Base-by-base conservation (phyloP, 2,888 invertebrate genomes). In the Drosophila phalerata region DNA sequence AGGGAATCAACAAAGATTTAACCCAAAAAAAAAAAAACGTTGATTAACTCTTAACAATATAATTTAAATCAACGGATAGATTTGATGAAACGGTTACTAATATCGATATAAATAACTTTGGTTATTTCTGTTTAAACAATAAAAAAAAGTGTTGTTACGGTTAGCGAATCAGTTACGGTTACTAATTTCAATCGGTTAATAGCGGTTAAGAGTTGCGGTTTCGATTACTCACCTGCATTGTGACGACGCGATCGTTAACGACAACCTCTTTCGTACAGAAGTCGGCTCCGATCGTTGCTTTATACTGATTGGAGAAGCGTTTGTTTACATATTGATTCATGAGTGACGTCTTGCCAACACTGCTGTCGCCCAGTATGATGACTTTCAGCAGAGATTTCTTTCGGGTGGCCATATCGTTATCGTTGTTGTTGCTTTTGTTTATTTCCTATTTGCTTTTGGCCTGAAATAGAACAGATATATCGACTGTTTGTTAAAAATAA, bases 301-400 rank as follows among this genome's bases (percentile, higher is more conserved):
- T 99, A 94, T 99, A 99, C 94, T 99, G 99, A 94, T 99, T 99
- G 91, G 98, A 98, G 94, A 99, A 99, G 93, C 99, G 98, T 93
- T 98, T 98, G 94, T 98, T 99, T 87, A 99, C 99, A 95, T 99
- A 99, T 93, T 99, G 99, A 94, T 99, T 99, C 99, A 99, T 99
- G 61, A 99, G 94, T 28, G 99, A 99, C 47, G 99, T 99, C 93
- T 99, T 99, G 43, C 99, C 99, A 73, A 99, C 99, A 86, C 99
- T 98, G 82, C 98, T 98, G 92, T 99, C 99, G 49, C 99, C 99
- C 88, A 99, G 94, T 93, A 99, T 99, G 91, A 99, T 98, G 67
- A 99, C 98, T 94, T 99, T 99, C 89, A 99, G 94, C 67, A 99
- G 94, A 83, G 97, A 96, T 96, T 99, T 99, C 96, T 98, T 99